Conservation (phyloP, 53 echinoderm and acorn worm species). For the Patiria pectinifera region DNA sequence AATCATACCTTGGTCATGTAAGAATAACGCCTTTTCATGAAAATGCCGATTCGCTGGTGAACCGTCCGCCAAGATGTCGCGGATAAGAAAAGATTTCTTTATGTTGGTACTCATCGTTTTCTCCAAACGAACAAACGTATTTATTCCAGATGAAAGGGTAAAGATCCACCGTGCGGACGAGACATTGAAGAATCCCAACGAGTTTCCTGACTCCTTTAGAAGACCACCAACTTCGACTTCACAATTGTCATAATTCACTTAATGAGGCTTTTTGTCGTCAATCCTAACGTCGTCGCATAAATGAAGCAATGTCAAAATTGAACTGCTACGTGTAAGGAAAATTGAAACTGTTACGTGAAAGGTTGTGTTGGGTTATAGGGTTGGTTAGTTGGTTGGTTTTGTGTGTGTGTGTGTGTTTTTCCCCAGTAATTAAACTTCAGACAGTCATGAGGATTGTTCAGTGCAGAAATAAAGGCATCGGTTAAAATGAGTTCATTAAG, state of each 20-base stretch:
- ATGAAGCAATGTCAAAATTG: background rate
- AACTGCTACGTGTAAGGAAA: background rate
- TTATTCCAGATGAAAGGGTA: background rate
- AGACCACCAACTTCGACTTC: background rate
- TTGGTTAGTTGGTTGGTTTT: too few species aligned
- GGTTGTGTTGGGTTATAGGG: too few species aligned
- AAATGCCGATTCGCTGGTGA: background rate
- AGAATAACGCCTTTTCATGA: constrained; percentile 16
- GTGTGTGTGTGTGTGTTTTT: too few species aligned
- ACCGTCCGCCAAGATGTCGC: constrained; percentile 59
- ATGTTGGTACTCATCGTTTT: constrained; percentile 8
- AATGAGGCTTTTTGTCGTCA: background rate
- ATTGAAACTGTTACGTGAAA: too few species aligned
- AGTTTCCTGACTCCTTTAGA: background rate
- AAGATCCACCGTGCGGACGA: background rate
- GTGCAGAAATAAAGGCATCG: background rate
- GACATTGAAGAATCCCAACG: background rate
- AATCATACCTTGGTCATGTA: constrained; percentile 33
- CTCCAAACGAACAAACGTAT: background rate
- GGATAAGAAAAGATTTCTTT: constrained; percentile 60
- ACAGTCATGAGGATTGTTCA: background rate
- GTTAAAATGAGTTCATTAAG: background rate
- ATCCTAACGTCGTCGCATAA: background rate
- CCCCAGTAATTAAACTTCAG: too few species aligned
- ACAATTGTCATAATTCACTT: background rate